These are phyloP conservation scores for Darwinula stevensoni DNA, from an alignment of 2,888 invertebrate genomes.

Conservation along the genomic window DNA sequence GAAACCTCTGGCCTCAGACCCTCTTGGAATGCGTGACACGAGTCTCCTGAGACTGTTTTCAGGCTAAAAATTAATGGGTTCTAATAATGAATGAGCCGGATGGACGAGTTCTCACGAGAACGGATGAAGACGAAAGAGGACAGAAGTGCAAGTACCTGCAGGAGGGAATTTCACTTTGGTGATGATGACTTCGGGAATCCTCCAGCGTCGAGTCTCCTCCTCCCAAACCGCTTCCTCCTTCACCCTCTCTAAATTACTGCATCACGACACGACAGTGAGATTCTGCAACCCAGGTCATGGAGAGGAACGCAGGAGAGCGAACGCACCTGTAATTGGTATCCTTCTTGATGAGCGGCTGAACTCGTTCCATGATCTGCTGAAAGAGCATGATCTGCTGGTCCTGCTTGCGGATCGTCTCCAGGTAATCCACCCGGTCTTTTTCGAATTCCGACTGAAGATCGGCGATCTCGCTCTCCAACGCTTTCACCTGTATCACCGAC, in stretches of 20 bases:
- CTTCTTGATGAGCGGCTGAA: conserved; percentile 33
- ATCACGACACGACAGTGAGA: too few relatives aligned
- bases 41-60: too few relatives aligned
- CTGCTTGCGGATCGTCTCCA: conserved; percentile 44
- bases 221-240: conserved; percentile 37
- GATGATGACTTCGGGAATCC: conserved; percentile 31
- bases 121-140: too few relatives aligned
- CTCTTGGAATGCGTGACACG: too few relatives aligned
- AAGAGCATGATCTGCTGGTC: conserved; percentile 34
- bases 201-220: conserved; percentile 37
- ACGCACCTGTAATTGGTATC: conserved; percentile 36
- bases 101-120: too few relatives aligned
- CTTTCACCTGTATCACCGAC: conserved; percentile 23
- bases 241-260: conserved; percentile 33
- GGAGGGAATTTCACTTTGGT: conserved; percentile 35
- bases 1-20: too few relatives aligned
- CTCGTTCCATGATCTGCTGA: conserved; percentile 29
- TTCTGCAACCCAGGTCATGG: too few relatives aligned
- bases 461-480: conserved; percentile 34
- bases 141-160: too few relatives aligned
- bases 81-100: too few relatives aligned
- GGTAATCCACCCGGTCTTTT: conserved; percentile 43
- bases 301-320: too few relatives aligned
- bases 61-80: too few relatives aligned
- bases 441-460: conserved; percentile 56